Conservation (phyloP, 1,140 invertebrate species). For the Hormaphis cornu region DNA sequence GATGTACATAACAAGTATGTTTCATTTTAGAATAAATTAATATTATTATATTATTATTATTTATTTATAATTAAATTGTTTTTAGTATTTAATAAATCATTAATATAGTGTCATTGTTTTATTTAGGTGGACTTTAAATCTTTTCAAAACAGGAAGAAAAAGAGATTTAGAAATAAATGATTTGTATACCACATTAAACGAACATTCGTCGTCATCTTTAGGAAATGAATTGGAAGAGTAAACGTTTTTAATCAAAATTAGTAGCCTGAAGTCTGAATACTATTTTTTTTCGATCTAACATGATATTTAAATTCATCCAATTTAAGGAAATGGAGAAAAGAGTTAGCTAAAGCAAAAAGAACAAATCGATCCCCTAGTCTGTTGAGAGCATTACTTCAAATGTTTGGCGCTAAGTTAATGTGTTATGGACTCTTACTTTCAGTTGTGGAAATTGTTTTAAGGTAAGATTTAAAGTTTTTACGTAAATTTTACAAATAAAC, state of each 20-base stretch:
- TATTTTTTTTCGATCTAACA: neutral
- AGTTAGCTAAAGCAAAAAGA: conserved; percentile 40
- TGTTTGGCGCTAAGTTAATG: conserved; percentile 47
- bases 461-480: conserved; percentile 34
- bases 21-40: too few species aligned
- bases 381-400: conserved; percentile 46
- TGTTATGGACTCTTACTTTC: conserved; percentile 47
- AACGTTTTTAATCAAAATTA: neutral
- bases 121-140: conserved; percentile 55
- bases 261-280: too few species aligned
- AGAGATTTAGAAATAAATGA: conserved; percentile 58
- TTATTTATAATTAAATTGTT: neutral
- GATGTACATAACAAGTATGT: too few species aligned
- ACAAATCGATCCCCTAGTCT: conserved; percentile 46
- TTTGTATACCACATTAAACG: conserved; percentile 55
- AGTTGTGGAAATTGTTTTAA: conserved; percentile 46
- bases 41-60: neutral
- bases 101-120: neutral
- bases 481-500: too few species aligned
- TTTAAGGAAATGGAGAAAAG: conserved; percentile 37
- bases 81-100: neutral
- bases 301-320: neutral
- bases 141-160: conserved; percentile 55
- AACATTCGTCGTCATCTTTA: conserved; percentile 49
- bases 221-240: conserved; percentile 48